Conservation (phyloP, 1,140 invertebrate genomes). For the Venturia canescens region DNA sequence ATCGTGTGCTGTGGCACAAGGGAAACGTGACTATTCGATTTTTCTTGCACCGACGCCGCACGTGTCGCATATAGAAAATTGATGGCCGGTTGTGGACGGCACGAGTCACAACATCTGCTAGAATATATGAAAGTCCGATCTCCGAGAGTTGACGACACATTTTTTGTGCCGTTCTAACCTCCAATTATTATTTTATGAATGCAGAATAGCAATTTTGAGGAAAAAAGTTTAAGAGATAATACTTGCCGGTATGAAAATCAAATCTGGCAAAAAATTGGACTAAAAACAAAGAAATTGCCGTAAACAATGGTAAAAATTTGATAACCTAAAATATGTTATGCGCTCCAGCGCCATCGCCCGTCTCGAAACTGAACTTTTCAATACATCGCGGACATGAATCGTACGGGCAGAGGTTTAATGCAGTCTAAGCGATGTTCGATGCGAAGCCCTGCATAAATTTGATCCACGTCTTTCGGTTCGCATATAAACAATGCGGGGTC, state of each 20-base stretch:
- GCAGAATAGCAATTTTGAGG: too few relatives aligned
- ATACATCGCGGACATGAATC: neutral
- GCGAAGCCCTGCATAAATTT: constrained; percentile 60
- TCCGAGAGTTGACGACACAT: neutral
- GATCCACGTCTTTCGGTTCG: constrained; percentile 51
- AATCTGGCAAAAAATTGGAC: too few relatives aligned
- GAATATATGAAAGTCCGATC: neutral
- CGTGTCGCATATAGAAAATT: constrained; percentile 16
- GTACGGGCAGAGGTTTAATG: neutral
- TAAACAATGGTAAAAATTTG: too few relatives aligned
- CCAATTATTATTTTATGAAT: too few relatives aligned
- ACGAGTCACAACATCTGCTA: constrained; percentile 21
- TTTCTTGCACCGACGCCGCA: constrained; percentile 15
- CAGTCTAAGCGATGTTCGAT: constrained; percentile 51
- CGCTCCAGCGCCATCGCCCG: too few relatives aligned
- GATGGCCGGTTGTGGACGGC: constrained; percentile 2
- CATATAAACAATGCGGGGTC: constrained; percentile 59
- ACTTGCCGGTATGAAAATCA: too few relatives aligned
- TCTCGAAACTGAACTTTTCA: neutral
- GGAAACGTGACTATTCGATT: constrained; percentile 20
- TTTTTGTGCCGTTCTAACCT: neutral
- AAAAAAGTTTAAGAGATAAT: too few relatives aligned
- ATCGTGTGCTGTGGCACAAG: neutral
- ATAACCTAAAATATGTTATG: too few relatives aligned
- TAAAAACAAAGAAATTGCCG: too few relatives aligned